Evolutionary conservation across 2,888 invertebrate species (phyloP), one percentile per base, ranked within the genome.

Genomic region (Latheticus oryzae): DNA sequence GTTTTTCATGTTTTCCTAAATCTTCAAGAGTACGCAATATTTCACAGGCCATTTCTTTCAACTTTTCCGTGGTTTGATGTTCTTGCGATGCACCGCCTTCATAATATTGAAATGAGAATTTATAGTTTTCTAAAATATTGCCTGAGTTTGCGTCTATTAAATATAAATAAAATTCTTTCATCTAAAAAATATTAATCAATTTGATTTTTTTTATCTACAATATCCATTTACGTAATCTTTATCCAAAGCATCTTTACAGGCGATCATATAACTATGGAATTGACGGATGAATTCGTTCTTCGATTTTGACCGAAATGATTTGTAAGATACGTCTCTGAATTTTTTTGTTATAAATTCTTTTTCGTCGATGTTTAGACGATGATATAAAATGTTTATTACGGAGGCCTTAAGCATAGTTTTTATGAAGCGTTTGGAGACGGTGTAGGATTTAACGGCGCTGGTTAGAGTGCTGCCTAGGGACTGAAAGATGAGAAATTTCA

Each of bases 201-300:
- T 24, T 9, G 24, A 2, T n/a, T n/a, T 24, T 24, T 2, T 24
- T 24, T 5, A 3, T 19, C 8, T 11, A 11, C 19, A 11, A 19
- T 32, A 32, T 32, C 5, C 15, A 42, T 28, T 50, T 15, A 56
- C 56, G 37, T 42, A 56, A 24, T 33, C 21, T 12, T 56, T 56
- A 0, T 56, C 42, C 5, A 56, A n/a, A n/a, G 56, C 56, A n/a
- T 56, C 56, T 16, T 56, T 50, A 24, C 12, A 42, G 2, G 42
- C 56, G 3, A 8, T 7, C 50, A 56, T 33, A 15, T 35, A 56
- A 9, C 17, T n/a, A 19, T 56, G 50, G 26, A 15, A 33, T 4
- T 33, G 5, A 5, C 43, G 26, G 15, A 56, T 35, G 5, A 42
- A n/a, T 2, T 2, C 3, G 15, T 56, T 50, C 5, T 48, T 24